Percentiles rank a stretch among this genome's conserved stretches.
Conservation (phyloP, 2,888 invertebrate genomes). For the Dryocosmus kuriphilus region DNA sequence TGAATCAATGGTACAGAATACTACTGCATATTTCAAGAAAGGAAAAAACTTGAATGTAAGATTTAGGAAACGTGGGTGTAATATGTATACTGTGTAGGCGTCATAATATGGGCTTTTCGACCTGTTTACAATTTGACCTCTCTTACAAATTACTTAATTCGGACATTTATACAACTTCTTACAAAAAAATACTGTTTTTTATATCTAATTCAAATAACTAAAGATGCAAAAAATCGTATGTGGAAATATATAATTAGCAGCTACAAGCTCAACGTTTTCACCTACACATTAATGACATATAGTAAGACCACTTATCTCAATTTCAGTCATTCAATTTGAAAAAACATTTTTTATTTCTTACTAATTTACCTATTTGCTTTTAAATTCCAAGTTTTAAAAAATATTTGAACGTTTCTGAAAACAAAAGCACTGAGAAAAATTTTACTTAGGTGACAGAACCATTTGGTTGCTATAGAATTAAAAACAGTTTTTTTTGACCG, state of each 20-base stretch:
- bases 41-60: slow-evolving; percentile 16
- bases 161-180: background rate
- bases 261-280: background rate
- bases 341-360: background rate
- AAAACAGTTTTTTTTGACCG: too few relatives aligned
- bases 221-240: background rate
- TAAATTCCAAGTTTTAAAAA: too few relatives aligned
- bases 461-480: too few relatives aligned
- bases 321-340: slow-evolving; percentile 2
- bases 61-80: slow-evolving; percentile 23
- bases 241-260: slow-evolving; percentile 28
- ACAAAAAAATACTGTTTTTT: background rate
- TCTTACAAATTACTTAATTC: slow-evolving; percentile 1
- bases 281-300: slow-evolving; percentile 23
- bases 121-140: slow-evolving; percentile 1
- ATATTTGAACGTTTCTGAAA: too few relatives aligned
- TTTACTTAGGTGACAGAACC: too few relatives aligned
- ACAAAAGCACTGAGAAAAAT: too few relatives aligned
- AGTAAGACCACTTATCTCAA: background rate
- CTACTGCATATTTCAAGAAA: slow-evolving; percentile 33
- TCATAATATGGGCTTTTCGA: slow-evolving; percentile 14
- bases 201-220: background rate
- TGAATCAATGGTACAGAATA: background rate
- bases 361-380: background rate
- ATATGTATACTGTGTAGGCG: slow-evolving; percentile 1